Base-by-base conservation (phyloP, 2,888 invertebrate species). In the Pyrrhia umbra region DNA sequence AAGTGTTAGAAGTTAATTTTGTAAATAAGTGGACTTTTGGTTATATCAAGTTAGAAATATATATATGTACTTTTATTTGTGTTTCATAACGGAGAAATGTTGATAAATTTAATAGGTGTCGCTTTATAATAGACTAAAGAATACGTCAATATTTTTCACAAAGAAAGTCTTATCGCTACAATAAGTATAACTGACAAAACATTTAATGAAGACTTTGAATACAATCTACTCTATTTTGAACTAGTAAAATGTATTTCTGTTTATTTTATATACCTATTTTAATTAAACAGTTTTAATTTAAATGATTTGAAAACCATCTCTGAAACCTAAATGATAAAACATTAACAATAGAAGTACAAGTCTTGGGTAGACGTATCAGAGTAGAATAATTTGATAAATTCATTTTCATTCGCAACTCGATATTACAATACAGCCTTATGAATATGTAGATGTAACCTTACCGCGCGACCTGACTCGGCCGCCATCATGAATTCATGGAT, bases 361-460 rank as follows among this genome's bases (percentile, higher is more conserved):
- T 68, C 16, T 15, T 3, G 10, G 16, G 15, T 34, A 43, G 43
- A 54, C 9, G 23, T 46, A 37, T 50, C 39, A 45, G 16, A 20
- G 56, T 13, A 45, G 27, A 50, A 62, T 52, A 18, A 71, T 49
- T 68, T 40, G 8, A 54, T 50, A 18, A 49, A 68, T 54, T 62
- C 5, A 30, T 52, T 49, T 51, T 46, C 18, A 37, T 47, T 70
- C 30, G 20, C 37, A 42, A 21, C 4, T 8, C 15, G 5, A 42
- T 50, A 23, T 40, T 43, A 56, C 16, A 52, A 59, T 37, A 46
- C 21, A 60, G n/a, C 4, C 56, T 68, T 25, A 69, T 75, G 40
- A 75, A 75, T 75, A 68, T 75, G 52, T 62, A 62, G 34, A 60
- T 68, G n/a, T 20, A 27, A 49, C 18, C 60, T 37, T 4, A 21